phyloP scores from a whole-genome alignment of 2,113 vertebrate species.

The Baryphthengus martii region DNA sequence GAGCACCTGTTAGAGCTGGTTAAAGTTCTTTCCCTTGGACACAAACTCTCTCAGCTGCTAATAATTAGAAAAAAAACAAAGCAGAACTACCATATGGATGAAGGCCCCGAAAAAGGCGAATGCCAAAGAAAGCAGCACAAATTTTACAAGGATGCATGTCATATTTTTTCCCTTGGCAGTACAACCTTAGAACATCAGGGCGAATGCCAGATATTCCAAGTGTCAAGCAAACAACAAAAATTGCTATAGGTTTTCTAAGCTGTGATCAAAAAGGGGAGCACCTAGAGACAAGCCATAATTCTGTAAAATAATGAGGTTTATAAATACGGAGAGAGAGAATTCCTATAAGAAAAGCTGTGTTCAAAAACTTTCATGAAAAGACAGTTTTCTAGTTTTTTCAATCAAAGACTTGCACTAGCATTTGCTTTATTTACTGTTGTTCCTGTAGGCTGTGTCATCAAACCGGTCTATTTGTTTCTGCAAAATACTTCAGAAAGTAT shows the following conservation, averaged over 20 bases:
- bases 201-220: not conserved
- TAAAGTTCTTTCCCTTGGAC: constrained; percentile 10
- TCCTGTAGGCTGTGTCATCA: not conserved
- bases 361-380: not conserved
- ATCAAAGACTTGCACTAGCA: rapidly evolving
- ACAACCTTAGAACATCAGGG: constrained; percentile 19
- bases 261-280: not conserved
- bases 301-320: not conserved
- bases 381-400: not conserved
- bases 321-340: not conserved
- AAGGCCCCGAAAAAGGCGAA: not conserved
- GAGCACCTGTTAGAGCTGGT: constrained; percentile 37
- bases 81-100: constrained; percentile 51
- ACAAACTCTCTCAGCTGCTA: constrained; percentile 51
- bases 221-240: not conserved
- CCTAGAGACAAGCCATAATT: not conserved
- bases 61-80: constrained; percentile 71
- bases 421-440: not conserved
- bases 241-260: not conserved
- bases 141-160: constrained; percentile 25
- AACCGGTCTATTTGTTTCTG: not conserved
- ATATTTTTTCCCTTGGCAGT: constrained; percentile 43
- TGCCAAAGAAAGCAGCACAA: constrained; percentile 60
- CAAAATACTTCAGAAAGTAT: not conserved
- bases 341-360: not conserved